Percentiles rank a stretch among this genome's conserved stretches.
Conservation (phyloP, 1,140 invertebrate species). For the Euura lappo region DNA sequence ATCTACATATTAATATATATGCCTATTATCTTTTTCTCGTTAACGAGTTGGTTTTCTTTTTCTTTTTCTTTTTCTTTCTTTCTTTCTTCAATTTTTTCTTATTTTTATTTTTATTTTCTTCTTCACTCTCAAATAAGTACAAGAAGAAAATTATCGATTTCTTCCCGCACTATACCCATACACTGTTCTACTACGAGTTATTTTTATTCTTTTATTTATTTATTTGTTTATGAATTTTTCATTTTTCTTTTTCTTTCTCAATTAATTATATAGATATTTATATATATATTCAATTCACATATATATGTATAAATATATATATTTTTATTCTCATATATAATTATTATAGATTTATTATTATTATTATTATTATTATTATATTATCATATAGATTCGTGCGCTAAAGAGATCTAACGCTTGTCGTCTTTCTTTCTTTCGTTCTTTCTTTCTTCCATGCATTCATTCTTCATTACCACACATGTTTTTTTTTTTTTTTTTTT, state of each 20-base stretch:
- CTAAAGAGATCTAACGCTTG: constrained; percentile 35
- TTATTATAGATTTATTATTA: constrained; percentile 4
- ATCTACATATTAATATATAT: constrained; percentile 56
- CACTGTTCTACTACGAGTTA: too few species aligned
- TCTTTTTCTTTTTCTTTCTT: too few species aligned
- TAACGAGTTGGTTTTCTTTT: too few species aligned
- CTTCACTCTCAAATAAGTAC: too few species aligned
- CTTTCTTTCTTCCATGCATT: not conserved
- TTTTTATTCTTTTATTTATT: too few species aligned
- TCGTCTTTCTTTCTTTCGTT: not conserved
- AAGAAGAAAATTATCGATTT: too few species aligned
- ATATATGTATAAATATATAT: not conserved
- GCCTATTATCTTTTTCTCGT: not conserved
- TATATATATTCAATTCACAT: constrained; percentile 22
- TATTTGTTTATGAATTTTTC: too few species aligned
- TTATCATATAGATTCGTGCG: constrained; percentile 20
- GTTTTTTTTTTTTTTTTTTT: not conserved
- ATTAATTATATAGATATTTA: not conserved
- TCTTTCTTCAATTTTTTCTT: constrained; percentile 10
- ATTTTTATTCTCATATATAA: not conserved
- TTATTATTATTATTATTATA: not conserved
- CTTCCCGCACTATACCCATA: too few species aligned
- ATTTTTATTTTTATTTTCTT: constrained; percentile 26
- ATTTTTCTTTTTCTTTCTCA: too few species aligned
- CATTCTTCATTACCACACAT: not conserved